A percentile compares a stretch with the other conserved stretches of the same genome.
phyloP scores from a whole-genome alignment of 2,113 vertebrate species.

The Gnathonemus echidnorhynchus region DNA sequence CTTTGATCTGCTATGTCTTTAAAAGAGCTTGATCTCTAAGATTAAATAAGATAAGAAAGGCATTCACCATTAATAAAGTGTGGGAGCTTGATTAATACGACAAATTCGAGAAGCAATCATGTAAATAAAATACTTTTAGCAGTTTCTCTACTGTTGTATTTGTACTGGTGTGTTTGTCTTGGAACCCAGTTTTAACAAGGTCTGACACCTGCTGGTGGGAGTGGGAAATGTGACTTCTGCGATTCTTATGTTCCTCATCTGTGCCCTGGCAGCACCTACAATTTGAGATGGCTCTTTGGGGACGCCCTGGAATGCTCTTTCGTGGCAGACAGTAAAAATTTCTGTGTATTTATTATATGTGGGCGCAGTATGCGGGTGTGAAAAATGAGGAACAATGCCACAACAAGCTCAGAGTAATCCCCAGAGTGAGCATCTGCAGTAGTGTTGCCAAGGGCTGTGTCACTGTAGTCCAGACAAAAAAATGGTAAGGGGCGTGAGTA shows the following conservation, averaged over 20 bases:
- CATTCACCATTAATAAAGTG: neutral
- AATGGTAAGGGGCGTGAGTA: neutral
- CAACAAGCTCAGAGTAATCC: neutral
- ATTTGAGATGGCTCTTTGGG: neutral
- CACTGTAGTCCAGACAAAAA: neutral
- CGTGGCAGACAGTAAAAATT: conserved; percentile 6
- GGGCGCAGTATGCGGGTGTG: neutral
- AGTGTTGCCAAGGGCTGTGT: neutral
- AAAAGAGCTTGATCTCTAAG: neutral
- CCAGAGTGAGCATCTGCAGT: neutral
- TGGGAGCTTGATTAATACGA: neutral
- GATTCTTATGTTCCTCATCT: neutral
- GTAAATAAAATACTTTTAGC: neutral
- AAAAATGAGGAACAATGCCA: neutral
- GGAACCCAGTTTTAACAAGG: neutral
- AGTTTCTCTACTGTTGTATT: neutral
- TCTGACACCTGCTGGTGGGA: conserved; percentile 20
- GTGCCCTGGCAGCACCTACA: neutral
- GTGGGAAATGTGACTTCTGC: neutral
- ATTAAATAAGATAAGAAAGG: neutral
- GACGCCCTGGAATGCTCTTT: neutral
- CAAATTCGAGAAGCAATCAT: neutral
- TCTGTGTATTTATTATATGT: neutral
- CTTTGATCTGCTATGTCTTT: neutral
- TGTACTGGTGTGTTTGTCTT: neutral